Evolutionary conservation across 2,113 vertebrate genomes (phyloP).

Genomic region (Mionectes macconnelli): DNA sequence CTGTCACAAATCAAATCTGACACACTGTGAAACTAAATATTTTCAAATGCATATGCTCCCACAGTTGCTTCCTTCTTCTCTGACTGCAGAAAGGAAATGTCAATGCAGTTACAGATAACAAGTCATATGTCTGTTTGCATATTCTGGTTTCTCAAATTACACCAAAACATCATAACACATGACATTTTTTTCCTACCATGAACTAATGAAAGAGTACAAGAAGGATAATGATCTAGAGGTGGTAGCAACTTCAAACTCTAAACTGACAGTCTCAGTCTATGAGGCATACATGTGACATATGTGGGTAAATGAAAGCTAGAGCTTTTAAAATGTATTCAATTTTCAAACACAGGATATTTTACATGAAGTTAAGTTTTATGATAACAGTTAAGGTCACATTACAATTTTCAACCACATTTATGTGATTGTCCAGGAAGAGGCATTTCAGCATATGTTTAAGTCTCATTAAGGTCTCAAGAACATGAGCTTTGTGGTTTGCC

Average conservation of each 20-base stretch:
- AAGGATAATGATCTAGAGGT: neutral
- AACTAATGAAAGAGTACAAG: neutral
- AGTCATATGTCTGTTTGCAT: neutral
- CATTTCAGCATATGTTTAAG: neutral
- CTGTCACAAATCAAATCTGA: neutral
- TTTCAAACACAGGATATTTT: neutral
- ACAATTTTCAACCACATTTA: neutral
- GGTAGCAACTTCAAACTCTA: neutral
- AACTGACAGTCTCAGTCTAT: neutral
- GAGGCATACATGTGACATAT: neutral
- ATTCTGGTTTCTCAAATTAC: neutral
- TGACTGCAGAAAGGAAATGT: neutral
- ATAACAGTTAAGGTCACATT: neutral
- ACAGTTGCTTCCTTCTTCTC: neutral
- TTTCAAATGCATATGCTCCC: neutral
- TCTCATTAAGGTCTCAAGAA: neutral
- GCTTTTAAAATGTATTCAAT: neutral
- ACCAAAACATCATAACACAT: fast-evolving
- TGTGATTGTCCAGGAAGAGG: neutral
- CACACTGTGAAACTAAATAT: neutral
- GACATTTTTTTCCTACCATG: neutral
- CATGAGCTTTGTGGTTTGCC: neutral
- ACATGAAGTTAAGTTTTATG: neutral
- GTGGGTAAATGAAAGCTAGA: neutral
- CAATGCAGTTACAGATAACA: neutral